Evolutionary conservation across 1,140 invertebrate species (phyloP), one percentile per base, ranked within the genome.

Genomic region (Arion vulgaris): DNA sequence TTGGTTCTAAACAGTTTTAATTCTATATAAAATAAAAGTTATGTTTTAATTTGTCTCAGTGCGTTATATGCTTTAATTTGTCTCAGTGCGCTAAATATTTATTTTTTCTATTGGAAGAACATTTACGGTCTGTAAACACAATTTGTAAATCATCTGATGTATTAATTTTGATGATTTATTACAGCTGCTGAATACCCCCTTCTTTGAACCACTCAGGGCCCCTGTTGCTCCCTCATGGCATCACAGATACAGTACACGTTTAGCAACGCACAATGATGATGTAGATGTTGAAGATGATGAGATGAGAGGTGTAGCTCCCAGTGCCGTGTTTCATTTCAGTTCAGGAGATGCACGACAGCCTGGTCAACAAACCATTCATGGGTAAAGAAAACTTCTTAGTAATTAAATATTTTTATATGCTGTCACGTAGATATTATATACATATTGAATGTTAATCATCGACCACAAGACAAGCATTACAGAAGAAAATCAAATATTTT

Each of bases 291-390:
- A 79, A 17, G 75, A 77, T 4, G 76, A 79, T 49, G 76, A 79
- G 15, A 39, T 79, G 0, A 66, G 76, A 68, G 51, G 75, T 57
- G 75, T 77, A 49, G 76, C 51, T 39, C 76, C 76, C n/a, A 79
- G 41, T 66, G 76, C 74, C 53, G 74, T 76, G 74, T 76, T 76
- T 57, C 74, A 79, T 68, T 79, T 79, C 53, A 79, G 15, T 76
- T 2, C 74, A 49, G 49, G 41, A 1, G 57, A 68, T 34, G 15
- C 32, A 49, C 28, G 28, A 28, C 74, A 76, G n/a, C 38, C 39
- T 38, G 41, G 73, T 41, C 53, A 57, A 13, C 76, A 62, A 36
- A 79, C 51, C 32, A 53, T 66, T 15, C 76, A 79, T 68, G 76
- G 76, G 76, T 79, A 28, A 76, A 49, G 28, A 49, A 51, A 19